phyloP scores from a whole-genome alignment of 2,888 invertebrate species.

The Tenthredo livida region DNA sequence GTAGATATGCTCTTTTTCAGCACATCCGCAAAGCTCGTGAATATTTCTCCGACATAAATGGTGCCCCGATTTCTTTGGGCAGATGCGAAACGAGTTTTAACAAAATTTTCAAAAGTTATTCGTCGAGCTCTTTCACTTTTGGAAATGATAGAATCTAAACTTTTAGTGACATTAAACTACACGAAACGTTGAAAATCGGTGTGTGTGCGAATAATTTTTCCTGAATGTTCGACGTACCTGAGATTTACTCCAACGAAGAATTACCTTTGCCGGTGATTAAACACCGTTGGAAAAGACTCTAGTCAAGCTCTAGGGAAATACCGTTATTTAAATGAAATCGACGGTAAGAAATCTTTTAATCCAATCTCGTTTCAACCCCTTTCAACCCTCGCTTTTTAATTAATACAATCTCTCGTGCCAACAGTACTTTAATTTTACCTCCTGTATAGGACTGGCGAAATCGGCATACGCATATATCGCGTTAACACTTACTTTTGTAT shows the following conservation, averaged over 20 bases:
- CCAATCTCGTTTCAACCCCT: constrained; percentile 25
- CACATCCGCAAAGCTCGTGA: constrained; percentile 12
- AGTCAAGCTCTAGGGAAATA: not conserved
- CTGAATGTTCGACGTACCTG: not conserved
- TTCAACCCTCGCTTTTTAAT: constrained; percentile 5
- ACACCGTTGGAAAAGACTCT: not conserved
- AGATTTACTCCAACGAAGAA: not conserved
- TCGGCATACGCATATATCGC: not conserved
- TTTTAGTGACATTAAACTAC: not conserved
- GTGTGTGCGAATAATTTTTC: not conserved
- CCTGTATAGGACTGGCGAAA: not conserved
- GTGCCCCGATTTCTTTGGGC: not conserved
- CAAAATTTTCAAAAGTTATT: not conserved
- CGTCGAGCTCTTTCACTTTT: not conserved
- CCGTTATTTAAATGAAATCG: constrained; percentile 22
- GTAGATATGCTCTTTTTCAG: not conserved
- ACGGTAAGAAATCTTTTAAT: constrained; percentile 39
- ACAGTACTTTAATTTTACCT: constrained; percentile 4
- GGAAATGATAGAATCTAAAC: too few species aligned
- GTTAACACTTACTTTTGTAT: not conserved
- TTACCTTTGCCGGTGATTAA: constrained; percentile 5
- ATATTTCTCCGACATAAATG: not conserved
- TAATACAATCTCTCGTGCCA: not conserved
- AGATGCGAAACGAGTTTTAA: not conserved
- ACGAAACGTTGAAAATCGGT: not conserved